A percentile compares a stretch with the other conserved stretches of the same genome.
These are phyloP conservation scores for Eurytoma adleriae DNA, from an alignment of 2,888 invertebrate genomes.

Conservation along the genomic window DNA sequence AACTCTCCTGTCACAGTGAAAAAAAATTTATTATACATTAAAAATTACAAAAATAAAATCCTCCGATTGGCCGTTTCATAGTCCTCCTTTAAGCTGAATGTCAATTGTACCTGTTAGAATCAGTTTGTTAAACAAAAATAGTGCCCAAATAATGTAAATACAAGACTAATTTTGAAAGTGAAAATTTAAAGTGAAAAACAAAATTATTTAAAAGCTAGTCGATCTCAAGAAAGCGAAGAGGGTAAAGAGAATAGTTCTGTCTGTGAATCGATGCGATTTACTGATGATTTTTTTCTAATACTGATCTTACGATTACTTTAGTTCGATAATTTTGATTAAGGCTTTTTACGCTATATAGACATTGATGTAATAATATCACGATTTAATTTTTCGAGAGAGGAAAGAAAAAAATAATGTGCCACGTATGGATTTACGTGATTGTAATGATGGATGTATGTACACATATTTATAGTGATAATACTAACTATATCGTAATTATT, in stretches of 20 bases:
- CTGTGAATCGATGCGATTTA: constrained; percentile 35
- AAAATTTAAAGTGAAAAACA: constrained; percentile 22
- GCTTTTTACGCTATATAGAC: constrained; percentile 25
- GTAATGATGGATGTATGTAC: constrained; percentile 53
- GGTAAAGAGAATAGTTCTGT: constrained; percentile 26
- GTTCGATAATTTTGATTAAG: constrained; percentile 23
- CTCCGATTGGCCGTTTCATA: constrained; percentile 39
- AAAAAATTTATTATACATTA: background rate
- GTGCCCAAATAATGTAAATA: constrained; percentile 49
- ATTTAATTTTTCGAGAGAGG: constrained; percentile 40
- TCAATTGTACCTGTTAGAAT: constrained; percentile 52
- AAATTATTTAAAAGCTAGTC: constrained; percentile 38
- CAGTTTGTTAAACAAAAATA: constrained; percentile 38
- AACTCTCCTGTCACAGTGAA: constrained; percentile 21
- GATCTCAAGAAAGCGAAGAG: constrained; percentile 35
- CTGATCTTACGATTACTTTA: constrained; percentile 28
- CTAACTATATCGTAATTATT: constrained; percentile 48
- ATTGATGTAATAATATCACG: constrained; percentile 51
- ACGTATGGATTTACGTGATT: constrained; percentile 48
- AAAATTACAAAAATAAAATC: constrained; percentile 28
- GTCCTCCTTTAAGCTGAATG: constrained; percentile 44
- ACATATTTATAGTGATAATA: constrained; percentile 53
- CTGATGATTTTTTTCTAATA: constrained; percentile 11
- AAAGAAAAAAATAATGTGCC: constrained; percentile 35
- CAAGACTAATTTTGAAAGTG: constrained; percentile 21